Evolutionary conservation across 2,888 invertebrate species (phyloP).

Genomic region (Merodon equestris): DNA sequence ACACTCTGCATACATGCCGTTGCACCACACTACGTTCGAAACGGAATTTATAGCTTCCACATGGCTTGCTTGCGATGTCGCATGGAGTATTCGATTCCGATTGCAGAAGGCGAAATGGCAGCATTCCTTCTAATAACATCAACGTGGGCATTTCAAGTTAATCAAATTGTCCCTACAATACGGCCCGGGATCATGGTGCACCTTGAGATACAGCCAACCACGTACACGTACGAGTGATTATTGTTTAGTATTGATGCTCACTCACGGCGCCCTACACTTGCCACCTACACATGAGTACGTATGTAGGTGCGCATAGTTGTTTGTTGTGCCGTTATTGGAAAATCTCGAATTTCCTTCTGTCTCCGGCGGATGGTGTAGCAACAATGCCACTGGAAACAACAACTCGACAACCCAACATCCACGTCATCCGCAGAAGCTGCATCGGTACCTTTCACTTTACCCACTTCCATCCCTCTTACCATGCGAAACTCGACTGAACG

Average conservation of each 20-base stretch:
- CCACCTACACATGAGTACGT: background rate
- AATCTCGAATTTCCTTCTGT: conserved; percentile 31
- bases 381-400: too few relatives aligned
- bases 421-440: background rate
- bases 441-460: too few relatives aligned
- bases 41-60: conserved; percentile 49
- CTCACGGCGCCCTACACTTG: conserved; percentile 1
- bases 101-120: background rate
- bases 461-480: too few relatives aligned
- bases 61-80: conserved; percentile 33
- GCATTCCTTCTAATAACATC: conserved; percentile 52
- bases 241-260: conserved; percentile 7
- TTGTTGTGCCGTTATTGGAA: too few relatives aligned
- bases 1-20: background rate
- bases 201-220: too few relatives aligned
- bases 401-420: background rate
- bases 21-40: conserved; percentile 5
- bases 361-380: conserved; percentile 15
- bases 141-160: conserved; percentile 62
- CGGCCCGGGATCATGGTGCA: background rate
- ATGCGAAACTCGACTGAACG: conserved; percentile 29
- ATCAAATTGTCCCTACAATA: conserved; percentile 51
- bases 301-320: background rate
- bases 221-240: background rate
- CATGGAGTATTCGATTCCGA: conserved; percentile 9